Evolutionary conservation across 2,888 invertebrate species (phyloP).

Genomic region (Philonicus albiceps): DNA sequence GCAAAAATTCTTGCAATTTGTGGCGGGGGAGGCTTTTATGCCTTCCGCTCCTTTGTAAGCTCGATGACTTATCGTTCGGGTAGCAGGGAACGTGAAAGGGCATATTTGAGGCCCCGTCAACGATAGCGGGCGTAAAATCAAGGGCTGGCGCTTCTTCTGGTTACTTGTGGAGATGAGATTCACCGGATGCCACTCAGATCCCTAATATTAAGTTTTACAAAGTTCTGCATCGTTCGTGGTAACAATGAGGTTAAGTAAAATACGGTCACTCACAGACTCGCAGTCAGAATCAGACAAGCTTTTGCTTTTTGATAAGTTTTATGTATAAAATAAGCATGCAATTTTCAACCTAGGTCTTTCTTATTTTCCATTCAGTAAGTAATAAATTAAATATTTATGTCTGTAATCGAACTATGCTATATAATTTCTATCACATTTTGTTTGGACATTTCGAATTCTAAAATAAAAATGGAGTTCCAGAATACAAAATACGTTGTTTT

Average conservation of each 20-base stretch:
- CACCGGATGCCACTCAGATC: background rate
- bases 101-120: background rate
- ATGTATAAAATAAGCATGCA: no score
- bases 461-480: no score
- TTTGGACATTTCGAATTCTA: no score
- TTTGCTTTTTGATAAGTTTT: no score
- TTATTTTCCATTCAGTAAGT: no score
- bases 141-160: background rate
- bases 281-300: no score
- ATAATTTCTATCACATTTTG: no score
- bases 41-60: background rate
- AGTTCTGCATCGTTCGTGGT: background rate
- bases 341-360: no score
- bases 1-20: background rate
- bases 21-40: background rate
- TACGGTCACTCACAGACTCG: no score
- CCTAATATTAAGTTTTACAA: background rate
- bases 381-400: no score
- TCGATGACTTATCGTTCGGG: background rate
- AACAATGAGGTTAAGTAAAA: background rate
- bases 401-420: no score
- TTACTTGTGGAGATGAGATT: background rate
- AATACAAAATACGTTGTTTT: no score
- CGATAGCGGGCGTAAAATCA: background rate
- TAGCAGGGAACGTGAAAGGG: background rate